Base-by-base conservation (phyloP, 64 coral and sea anemone genomes). In the Porites australiensis region DNA sequence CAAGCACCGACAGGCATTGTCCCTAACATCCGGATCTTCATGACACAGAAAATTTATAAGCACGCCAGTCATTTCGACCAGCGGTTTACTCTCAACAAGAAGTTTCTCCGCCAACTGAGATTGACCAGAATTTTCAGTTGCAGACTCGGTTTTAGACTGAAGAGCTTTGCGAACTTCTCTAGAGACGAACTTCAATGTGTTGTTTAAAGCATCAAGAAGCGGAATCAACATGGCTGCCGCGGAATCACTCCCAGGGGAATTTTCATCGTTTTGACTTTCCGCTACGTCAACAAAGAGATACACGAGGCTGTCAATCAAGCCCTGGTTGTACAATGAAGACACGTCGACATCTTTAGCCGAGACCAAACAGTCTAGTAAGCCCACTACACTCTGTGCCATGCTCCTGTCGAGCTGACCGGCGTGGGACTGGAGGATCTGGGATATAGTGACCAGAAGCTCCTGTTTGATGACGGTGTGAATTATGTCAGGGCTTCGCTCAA, bases 161-260 rank as follows among this genome's bases (percentile, higher is more conserved):
- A 98, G 57, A 21, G 92, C 96, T 70, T 79, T 86, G 52, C 93
- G 92, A 20, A 98, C 96, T 47, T 98, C 98, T 74, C 96, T 99
- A 0, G 98, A 96, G 19, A 95, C 88, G 91, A 79, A 94, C 53
- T 96, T 99, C 14, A 99, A 37, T 72, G 93, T 96, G 64, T 48
- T 93, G 54, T 91, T 90, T 14, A 99, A 74, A 45, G 88, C 88
- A 65, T 99, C 98, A 48, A 99, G 88, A 14, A 99, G 85, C 0
- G 98, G 92, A 13, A 99, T 83, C 46, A 99, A 54, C 4, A 93
- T 46, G 14, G 70, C 83, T 5, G 84, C 77, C 21, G 65, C 86
- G 4, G 65, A 65, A 61, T 83, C 86, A 83, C 57, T 80, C 20
- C 43, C 77, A 58, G 71, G 43, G 0, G 77, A 54, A 13, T 59